phyloP scores from a whole-genome alignment of 2,888 invertebrate genomes.

The Megamerina dolium region DNA sequence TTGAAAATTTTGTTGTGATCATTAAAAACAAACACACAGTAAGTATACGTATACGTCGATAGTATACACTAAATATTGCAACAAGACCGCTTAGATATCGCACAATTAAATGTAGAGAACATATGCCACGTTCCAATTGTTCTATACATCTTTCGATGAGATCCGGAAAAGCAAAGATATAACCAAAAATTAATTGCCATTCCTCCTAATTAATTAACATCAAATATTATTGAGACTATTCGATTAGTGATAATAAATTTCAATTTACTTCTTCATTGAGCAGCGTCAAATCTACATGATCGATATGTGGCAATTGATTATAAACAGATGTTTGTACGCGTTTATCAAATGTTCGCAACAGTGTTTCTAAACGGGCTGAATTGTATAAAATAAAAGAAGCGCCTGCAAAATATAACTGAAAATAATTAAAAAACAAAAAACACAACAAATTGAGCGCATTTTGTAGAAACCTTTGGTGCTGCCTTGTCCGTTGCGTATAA shows the following conservation, averaged over 20 bases:
- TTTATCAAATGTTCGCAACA: conserved; percentile 59
- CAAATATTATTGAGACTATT: not conserved
- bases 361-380: conserved; percentile 63
- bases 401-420: conserved; percentile 50
- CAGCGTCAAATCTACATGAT: conserved; percentile 57
- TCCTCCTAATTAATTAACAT: conserved; percentile 60
- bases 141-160: conserved; percentile 55
- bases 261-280: conserved; percentile 60
- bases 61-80: conserved; percentile 66
- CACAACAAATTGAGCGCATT: too few species aligned
- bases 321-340: conserved; percentile 55
- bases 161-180: conserved; percentile 60
- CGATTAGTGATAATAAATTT: not conserved
- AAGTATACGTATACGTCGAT: conserved; percentile 63
- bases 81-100: conserved; percentile 60
- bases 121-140: conserved; percentile 51
- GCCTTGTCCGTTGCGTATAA: conserved; percentile 44
- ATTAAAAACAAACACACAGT: conserved; percentile 53
- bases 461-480: conserved; percentile 36
- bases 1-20: not conserved
- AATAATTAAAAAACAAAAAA: not conserved
- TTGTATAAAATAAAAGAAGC: conserved; percentile 74
- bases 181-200: conserved; percentile 67
- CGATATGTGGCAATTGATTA: conserved; percentile 56
- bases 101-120: conserved; percentile 61